Evolutionary conservation across 1,140 invertebrate genomes (phyloP), one percentile per base, ranked within the genome.

Genomic region (Agrypnia vestita): DNA sequence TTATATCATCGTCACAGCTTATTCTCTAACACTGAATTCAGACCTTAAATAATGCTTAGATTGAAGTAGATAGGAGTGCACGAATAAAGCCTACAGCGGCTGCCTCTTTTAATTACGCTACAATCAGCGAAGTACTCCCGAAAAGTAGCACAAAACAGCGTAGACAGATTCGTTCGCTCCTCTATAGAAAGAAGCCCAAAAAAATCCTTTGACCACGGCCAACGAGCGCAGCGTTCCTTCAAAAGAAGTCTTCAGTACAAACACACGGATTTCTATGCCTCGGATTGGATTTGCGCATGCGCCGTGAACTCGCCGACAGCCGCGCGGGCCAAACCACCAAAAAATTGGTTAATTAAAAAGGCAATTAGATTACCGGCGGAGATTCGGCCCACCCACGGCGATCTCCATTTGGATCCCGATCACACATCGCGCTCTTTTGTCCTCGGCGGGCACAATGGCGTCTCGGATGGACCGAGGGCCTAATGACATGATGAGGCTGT

Each of bases 341-440:
- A 74, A 74, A 74, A 74, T 74, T 59, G 71, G 12, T 49, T 76
- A 76, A 76, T 76, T 76, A 76, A 76, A 76, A 76, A 61, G 21
- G 56, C 53, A 64, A 76, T 76, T 25, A 56, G 51, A 56, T 56
- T 56, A 43, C 71, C 25, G 51, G 19, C 71, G 17, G 15, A n/a
- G 35, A 25, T 21, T 25, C 49, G 19, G 74, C 11, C 74, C 74
- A 76, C 74, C 55, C 74, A 76, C 35, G 9, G 74, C 17, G 74
- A 17, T 64, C 15, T 76, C 17, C 47, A 76, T 62, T 61, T 76
- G 74, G 46, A 64, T 46, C 17, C 51, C 53, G 35, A 76, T 76
- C 74, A 76, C 74, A 76, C 74, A 76, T 64, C 74, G 74, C 43
- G 55, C 74, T 56, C 72, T 76, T 76, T 76, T 76, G 74, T 76